Evolutionary conservation across 2,113 vertebrate species (phyloP), one percentile per base, ranked within the genome.

Genomic region (Polypterus bichir): DNA sequence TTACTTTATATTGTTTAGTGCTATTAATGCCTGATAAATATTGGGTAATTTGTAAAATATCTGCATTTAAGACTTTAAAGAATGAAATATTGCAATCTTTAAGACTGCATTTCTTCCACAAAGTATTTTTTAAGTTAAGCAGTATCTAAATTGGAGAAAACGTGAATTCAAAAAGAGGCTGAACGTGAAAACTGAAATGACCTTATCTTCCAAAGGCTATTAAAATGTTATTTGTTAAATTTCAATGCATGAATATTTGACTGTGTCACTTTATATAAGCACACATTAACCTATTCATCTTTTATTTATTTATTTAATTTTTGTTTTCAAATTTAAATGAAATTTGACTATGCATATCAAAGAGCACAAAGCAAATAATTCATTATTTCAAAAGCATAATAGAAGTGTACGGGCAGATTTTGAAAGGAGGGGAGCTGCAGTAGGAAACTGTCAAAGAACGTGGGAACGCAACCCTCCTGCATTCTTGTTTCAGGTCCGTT

Each of bases 401-500:
- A 71, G 84, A 80, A 79, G 76, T 77, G 76, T 83, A 82, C 77
- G 81, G 77, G 77, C 61, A 74, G 83, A 81, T 80, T 83, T 82
- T 83, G 74, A 84, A 81, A 82, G 78, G 81, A 79, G 73, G 74
- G 74, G 79, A 74, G 82, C 81, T 82, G 77, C 73, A 73, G 77
- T 72, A 81, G 76, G 75, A 80, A 83, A 81, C 81, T 82, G 81
- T 80, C 79, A 81, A 79, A 83, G 79, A 84, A 86, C 81, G 80
- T 85, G 84, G 83, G 84, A 86, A 84, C 79, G 73, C 76, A 74
- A 80, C 81, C 77, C 79, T 79, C 81, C 80, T 73, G 76, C 80
- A 83, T 84, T 83, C 86, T 81, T 79, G 83, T 89, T 91, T 90
- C 81, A 84, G 86, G 82, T 90, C 84, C 66, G 78, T 82, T 85